A percentile compares a stretch with the other conserved stretches of the same genome.
Conservation (phyloP, 1,140 invertebrate genomes). For the Sinonovacula constricta region DNA sequence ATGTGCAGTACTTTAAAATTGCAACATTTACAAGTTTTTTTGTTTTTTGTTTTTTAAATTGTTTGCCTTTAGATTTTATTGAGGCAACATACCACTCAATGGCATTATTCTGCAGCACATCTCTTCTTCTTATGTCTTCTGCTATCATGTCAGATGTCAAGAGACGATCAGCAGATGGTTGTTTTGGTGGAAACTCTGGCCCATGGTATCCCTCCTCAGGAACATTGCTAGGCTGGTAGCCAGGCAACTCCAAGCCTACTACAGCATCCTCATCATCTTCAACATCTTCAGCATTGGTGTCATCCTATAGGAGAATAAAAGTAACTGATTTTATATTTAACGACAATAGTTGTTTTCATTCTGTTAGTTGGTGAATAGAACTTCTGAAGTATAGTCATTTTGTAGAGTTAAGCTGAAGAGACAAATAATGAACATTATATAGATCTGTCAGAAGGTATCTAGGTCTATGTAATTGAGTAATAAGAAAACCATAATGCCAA, state of each 20-base stretch:
- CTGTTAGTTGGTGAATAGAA: too few species aligned
- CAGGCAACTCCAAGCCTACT: conserved; percentile 69
- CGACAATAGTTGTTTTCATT: too few species aligned
- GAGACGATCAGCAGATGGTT: conserved; percentile 47
- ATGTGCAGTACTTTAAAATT: too few species aligned
- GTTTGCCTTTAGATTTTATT: background rate
- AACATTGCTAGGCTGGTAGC: conserved; percentile 62
- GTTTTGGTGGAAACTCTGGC: conserved; percentile 59
- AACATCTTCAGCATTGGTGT: conserved; percentile 54
- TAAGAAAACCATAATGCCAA: too few species aligned
- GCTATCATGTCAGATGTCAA: conserved; percentile 68
- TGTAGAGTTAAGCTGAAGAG: too few species aligned
- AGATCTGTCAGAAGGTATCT: too few species aligned
- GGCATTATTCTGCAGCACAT: conserved; percentile 70
- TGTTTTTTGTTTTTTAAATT: background rate
- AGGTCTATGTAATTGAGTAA: too few species aligned
- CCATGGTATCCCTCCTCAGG: conserved; percentile 48
- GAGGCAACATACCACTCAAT: conserved; percentile 73
- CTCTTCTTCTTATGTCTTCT: conserved; percentile 67
- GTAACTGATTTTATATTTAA: too few species aligned
- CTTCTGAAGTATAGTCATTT: too few species aligned
- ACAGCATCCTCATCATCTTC: conserved; percentile 61
- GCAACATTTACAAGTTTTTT: background rate
- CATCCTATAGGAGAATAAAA: conserved; percentile 20
- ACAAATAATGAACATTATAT: too few species aligned